Evolutionary conservation across 2,113 vertebrate genomes (phyloP).

Genomic region (Octodon degus): DNA sequence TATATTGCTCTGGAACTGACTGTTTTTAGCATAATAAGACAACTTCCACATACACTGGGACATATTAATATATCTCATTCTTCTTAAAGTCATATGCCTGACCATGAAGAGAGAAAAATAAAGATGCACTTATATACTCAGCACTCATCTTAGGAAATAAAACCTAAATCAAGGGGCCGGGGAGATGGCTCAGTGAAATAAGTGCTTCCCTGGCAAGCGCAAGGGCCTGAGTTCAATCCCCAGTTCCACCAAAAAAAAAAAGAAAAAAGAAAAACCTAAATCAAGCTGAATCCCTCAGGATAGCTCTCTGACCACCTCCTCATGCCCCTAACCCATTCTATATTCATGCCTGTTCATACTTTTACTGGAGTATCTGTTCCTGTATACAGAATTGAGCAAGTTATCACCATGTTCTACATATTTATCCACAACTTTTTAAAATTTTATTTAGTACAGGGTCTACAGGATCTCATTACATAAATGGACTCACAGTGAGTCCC

Average conservation of each 20-base stretch:
- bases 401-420: no score
- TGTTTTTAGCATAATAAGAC: no score
- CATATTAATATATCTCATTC: no score
- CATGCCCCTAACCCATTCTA: not conserved
- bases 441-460: no score
- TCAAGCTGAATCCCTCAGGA: not conserved
- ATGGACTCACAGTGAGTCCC: no score
- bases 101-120: not conserved
- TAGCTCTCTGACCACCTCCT: not conserved
- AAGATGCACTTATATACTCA: not conserved
- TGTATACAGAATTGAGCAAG: not conserved
- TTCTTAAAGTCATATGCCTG: not conserved
- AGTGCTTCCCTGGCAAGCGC: no score
- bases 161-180: not conserved
- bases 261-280: not conserved
- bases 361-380: not conserved
- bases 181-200: no score
- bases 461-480: no score
- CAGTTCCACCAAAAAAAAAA: no score
- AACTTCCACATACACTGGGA: no score
- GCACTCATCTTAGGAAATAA: not conserved
- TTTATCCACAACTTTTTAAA: not conserved
- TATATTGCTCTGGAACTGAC: no score
- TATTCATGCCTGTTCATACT: not conserved
- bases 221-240: no score